phyloP scores from a whole-genome alignment of 1,140 invertebrate species.

The Zaprionus kolodkinae region DNA sequence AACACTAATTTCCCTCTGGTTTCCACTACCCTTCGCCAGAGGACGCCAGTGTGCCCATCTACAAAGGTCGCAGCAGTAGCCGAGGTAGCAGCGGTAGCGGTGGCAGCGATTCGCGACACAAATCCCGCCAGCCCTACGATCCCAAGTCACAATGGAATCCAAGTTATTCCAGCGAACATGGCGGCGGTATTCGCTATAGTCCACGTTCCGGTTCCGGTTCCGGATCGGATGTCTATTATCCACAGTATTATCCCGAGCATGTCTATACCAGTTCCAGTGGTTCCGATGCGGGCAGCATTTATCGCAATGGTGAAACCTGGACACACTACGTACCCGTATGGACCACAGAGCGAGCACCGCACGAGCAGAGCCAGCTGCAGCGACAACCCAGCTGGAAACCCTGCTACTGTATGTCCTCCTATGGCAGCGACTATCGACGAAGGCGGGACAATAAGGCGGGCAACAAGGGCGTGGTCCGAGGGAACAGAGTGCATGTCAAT shows the following conservation, averaged over 20 bases:
- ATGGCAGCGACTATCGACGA: conserved; percentile 57
- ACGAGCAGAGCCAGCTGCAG: conserved; percentile 62
- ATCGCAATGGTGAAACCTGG: conserved; percentile 72
- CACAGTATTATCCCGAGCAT: conserved; percentile 68
- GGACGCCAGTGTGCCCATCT: conserved; percentile 82
- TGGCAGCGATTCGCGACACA: conserved; percentile 62
- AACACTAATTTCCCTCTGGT: background rate
- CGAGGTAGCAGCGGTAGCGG: conserved; percentile 26
- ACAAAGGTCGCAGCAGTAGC: conserved; percentile 69
- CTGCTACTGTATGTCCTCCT: conserved; percentile 76
- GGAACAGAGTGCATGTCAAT: conserved; percentile 59
- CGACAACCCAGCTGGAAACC: conserved; percentile 75
- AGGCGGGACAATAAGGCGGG: conserved; percentile 57
- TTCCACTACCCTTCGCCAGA: conserved; percentile 35
- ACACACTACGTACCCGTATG: conserved; percentile 77
- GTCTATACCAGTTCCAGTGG: conserved; percentile 52
- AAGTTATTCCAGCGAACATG: conserved; percentile 66
- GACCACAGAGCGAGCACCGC: conserved; percentile 76
- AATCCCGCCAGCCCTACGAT: conserved; percentile 62
- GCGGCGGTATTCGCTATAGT: conserved; percentile 39
- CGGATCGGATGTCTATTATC: conserved; percentile 47
- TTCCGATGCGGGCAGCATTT: conserved; percentile 47
- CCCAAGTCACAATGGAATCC: conserved; percentile 79
- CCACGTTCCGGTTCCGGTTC: conserved; percentile 32
- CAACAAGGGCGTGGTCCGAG: conserved; percentile 35